Base-by-base conservation (phyloP, 2,797 vertebrate genomes). In the Urocyon cinereoargenteus region DNA sequence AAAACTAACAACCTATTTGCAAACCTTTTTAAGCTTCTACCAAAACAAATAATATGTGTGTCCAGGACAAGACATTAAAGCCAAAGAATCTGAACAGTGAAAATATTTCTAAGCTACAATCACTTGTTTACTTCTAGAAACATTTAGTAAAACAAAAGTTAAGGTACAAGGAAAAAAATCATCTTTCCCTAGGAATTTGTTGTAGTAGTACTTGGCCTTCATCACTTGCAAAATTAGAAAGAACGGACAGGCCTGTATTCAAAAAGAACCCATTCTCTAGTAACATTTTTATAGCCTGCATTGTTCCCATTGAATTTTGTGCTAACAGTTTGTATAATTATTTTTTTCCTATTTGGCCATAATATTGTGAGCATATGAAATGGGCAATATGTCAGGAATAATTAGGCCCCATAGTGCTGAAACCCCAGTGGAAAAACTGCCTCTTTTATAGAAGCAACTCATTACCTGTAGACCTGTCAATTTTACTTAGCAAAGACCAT, bases 401-500 rank as follows among this genome's bases (percentile, higher is more conserved):
- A 98, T 98, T 98, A 98, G 94, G 86, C 64, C 82, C 90, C 78
- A 66, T 86, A 82, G 53, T 97, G 55, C 86, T 97, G 95, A 98
- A 97, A 89, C 16, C 59, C 89, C 85, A 64, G 77, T 53, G 96
- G 91, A 85, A 86, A 87, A 97, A 93, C 94, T 97, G 91, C 92
- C 87, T 97, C 86, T 95, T 96, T 95, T 88, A 96, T 82, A 84
- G 95, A 97, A 97, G 72, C 89, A 97, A 96, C 88, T 97, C 97
- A 91, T 97, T 98, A 94, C 97, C 90, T 97, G 45, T 97, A 97
- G 93, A 96, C 93, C 89, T 97, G 98, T 98, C 97, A 94, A 0
- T 97, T 98, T 97, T 97, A 79, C 97, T 98, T 98, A 96, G 36
- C 79, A 90, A 97, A 97, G 49, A 94, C 95, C 97, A 98, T 98